Percentiles rank a stretch among this genome's conserved stretches.
These are phyloP conservation scores for Herpetotheres cachinnans DNA, from an alignment of 2,113 vertebrate genomes.

Conservation along the genomic window DNA sequence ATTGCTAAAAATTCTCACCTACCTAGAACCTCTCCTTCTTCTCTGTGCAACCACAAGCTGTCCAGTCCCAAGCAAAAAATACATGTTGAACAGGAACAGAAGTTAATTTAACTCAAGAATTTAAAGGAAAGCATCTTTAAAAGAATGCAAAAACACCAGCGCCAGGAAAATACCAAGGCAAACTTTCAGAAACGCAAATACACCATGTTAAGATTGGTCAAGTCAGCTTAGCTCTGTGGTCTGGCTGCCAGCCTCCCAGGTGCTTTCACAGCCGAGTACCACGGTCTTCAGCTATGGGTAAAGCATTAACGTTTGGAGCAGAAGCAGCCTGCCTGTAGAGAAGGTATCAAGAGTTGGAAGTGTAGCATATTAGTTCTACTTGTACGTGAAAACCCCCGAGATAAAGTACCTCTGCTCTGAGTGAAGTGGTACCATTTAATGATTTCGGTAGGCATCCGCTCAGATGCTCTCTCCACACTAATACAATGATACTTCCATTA, in stretches of 20 bases:
- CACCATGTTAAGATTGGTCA: fast-evolving
- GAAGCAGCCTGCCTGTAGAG: not conserved
- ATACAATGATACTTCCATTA: not conserved
- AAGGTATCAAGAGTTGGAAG: not conserved
- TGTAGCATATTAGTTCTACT: not conserved
- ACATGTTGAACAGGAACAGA: not conserved
- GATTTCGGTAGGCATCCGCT: not conserved
- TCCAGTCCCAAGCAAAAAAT: not conserved
- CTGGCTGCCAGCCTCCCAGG: not conserved
- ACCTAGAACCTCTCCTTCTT: not conserved
- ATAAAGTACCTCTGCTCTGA: not conserved
- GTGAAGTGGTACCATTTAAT: not conserved
- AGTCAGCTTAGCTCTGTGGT: not conserved
- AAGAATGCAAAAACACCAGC: not conserved
- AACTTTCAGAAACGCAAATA: not conserved
- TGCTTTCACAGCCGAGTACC: not conserved
- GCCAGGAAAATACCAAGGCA: not conserved
- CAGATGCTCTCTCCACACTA: not conserved
- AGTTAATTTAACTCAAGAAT: not conserved
- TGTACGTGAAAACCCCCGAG: not conserved
- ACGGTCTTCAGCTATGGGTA: not conserved
- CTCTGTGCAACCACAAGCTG: not conserved
- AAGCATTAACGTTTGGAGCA: not conserved
- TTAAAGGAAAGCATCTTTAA: not conserved
- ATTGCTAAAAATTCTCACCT: not conserved